Evolutionary conservation across 2,888 invertebrate species (phyloP), one percentile per base, ranked within the genome.

Genomic region (Helicoverpa assulta): DNA sequence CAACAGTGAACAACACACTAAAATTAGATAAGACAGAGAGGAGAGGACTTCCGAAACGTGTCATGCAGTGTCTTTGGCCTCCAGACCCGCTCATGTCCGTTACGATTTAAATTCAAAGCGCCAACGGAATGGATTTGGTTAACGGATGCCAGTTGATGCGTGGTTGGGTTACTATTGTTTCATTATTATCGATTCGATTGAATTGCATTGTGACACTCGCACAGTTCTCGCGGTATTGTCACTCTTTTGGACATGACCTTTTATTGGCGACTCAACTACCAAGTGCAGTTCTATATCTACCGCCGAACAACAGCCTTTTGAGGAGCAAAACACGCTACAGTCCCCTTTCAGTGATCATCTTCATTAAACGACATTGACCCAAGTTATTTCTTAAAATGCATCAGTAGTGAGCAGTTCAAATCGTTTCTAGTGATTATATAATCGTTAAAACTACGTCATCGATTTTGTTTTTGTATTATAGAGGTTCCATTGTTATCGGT

Each of bases 41-140:
- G 73, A 75, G 72, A 80, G 76, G 67, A 85, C 80, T 85, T 85
- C 84, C 84, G 82, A 86, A 69, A 77, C 71, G 62, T 76, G 85
- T 86, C 81, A 83, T 73, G 40, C 67, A 77, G 70, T 82, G 84
- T 92, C 91, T 90, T 90, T 91, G 90, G 86, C 92, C 91, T 87
- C 69, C 57, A 56, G 54, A 65, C 52, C 85, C 78, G 73, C 80
- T 75, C 79, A 79, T 79, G 86, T 87, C 92, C 90, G 93, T 92
- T 93, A 88, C 84, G 76, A 89, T 94, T 94, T 85, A 86, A 93
- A 94, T 94, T 94, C 91, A 89, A 91, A 89, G 81, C 89, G 86
- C 73, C 89, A 89, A 88, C 89, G 88, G 83, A 75, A 73, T 86
- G 81, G 81, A 87, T 90, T 91, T 86, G 86, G 88, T 81, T 88